These are phyloP conservation scores for Epinephelus lanceolatus DNA, from an alignment of 2,113 vertebrate species.

Conservation along the genomic window DNA sequence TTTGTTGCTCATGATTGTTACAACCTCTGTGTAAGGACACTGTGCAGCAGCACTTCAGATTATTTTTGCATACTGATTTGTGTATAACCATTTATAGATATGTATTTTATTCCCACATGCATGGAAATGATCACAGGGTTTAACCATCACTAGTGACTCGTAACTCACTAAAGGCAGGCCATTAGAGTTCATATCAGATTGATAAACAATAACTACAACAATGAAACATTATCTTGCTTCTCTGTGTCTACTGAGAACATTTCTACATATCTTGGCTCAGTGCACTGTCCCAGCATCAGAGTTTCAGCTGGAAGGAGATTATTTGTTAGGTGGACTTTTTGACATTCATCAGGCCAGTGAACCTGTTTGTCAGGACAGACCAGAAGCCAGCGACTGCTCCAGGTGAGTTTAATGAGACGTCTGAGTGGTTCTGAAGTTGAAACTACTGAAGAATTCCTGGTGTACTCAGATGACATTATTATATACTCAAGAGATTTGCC, in stretches of 20 bases:
- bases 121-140: constrained; percentile 41
- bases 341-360: constrained; percentile 46
- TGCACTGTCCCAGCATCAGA: constrained; percentile 40
- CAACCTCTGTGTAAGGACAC: neutral
- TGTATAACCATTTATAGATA: constrained; percentile 20
- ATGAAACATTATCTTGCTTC: constrained; percentile 50
- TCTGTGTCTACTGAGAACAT: constrained; percentile 23
- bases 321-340: constrained; percentile 79
- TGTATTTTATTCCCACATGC: neutral
- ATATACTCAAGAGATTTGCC: neutral
- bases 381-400: constrained; percentile 63
- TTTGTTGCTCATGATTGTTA: neutral
- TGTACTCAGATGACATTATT: neutral
- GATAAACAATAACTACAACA: neutral
- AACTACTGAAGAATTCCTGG: neutral
- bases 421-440: neutral
- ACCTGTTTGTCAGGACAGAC: constrained; percentile 18
- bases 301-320: constrained; percentile 78
- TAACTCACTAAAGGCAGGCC: constrained; percentile 20
- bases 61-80: constrained; percentile 71
- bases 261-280: constrained; percentile 5
- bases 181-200: neutral
- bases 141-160: constrained; percentile 7
- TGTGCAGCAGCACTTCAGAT: neutral
- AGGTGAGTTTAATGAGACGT: constrained; percentile 66